These are phyloP conservation scores for Heliconius hortense DNA, from an alignment of 2,888 invertebrate genomes.

Conservation along the genomic window DNA sequence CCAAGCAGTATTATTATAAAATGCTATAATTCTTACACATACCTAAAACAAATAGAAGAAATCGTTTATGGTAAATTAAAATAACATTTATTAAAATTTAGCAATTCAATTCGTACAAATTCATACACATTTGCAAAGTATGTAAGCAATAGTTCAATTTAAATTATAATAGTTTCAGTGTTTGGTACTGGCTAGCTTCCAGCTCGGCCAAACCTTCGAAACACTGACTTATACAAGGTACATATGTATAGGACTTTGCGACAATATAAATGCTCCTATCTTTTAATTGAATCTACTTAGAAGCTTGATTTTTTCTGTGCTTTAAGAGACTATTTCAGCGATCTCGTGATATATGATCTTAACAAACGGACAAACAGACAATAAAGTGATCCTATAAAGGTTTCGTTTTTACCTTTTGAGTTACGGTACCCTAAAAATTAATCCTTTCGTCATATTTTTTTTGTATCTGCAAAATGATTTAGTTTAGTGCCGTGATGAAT, in stretches of 20 bases:
- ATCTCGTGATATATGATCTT: no score
- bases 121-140: neutral
- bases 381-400: no score
- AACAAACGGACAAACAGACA: no score
- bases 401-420: no score
- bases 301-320: no score
- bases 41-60: neutral
- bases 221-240: constrained; percentile 24
- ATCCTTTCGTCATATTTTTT: constrained; percentile 10
- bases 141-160: constrained; percentile 50
- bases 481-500: no score
- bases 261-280: constrained; percentile 13
- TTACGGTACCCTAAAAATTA: neutral
- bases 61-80: neutral
- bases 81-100: neutral
- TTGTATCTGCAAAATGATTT: neutral
- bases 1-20: no score
- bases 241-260: constrained; percentile 23
- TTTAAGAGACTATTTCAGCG: no score
- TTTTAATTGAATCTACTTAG: neutral
- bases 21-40: no score
- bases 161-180: constrained; percentile 55
- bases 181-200: constrained; percentile 48
- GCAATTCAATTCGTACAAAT: constrained; percentile 45
- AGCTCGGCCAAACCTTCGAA: constrained; percentile 33